These are phyloP conservation scores for Meteorus sp. DNA, from an alignment of 1,140 invertebrate genomes.

Conservation along the genomic window DNA sequence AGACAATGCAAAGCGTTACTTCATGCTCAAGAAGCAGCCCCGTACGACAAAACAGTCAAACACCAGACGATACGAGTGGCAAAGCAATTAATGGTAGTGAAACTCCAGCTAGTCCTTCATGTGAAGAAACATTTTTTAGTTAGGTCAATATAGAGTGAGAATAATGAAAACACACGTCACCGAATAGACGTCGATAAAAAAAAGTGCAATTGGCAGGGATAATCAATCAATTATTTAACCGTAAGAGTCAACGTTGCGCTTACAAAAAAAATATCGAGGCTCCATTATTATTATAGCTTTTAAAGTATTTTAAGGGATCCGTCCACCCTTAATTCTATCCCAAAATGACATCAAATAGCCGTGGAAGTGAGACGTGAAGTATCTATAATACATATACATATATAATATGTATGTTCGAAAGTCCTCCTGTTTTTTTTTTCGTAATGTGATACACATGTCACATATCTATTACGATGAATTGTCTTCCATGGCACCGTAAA, in stretches of 20 bases:
- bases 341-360: not conserved
- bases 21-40: conserved; percentile 56
- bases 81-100: conserved; percentile 49
- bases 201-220: too few relatives aligned
- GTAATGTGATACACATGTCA: too few relatives aligned
- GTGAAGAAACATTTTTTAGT: conserved; percentile 57
- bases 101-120: conserved; percentile 49
- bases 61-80: conserved; percentile 23
- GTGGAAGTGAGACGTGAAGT: not conserved
- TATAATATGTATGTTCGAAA: too few relatives aligned
- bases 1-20: conserved; percentile 60
- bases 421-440: conserved; percentile 3
- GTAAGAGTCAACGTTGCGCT: not conserved
- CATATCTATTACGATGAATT: conserved; percentile 2
- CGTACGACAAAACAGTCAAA: conserved; percentile 33
- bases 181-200: not conserved
- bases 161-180: not conserved
- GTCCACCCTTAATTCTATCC: conserved; percentile 13
- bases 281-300: not conserved
- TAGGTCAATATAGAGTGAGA: conserved; percentile 32
- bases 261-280: not conserved
- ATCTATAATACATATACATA: too few relatives aligned
- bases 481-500: conserved; percentile 11
- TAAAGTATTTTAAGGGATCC: conserved; percentile 13
- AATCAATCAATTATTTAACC: too few relatives aligned